These are phyloP conservation scores for Sesia apiformis DNA, from an alignment of 2,888 invertebrate genomes.

Conservation along the genomic window DNA sequence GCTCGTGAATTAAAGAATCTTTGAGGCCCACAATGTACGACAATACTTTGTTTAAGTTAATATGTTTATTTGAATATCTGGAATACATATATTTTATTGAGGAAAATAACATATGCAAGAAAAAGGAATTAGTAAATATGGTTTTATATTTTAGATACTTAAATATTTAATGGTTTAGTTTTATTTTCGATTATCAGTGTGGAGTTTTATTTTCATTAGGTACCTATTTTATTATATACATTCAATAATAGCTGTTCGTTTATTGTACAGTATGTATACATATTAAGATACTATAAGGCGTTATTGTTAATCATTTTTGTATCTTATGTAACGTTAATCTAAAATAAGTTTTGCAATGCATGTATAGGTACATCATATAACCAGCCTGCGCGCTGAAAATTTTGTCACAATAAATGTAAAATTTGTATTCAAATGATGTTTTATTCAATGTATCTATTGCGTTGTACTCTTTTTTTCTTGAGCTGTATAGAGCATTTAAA, in stretches of 20 bases:
- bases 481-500: too few relatives aligned
- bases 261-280: neutral
- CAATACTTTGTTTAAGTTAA: too few relatives aligned
- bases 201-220: neutral
- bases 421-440: slow-evolving; percentile 22
- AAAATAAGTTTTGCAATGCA: slow-evolving; percentile 35
- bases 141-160: too few relatives aligned
- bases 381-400: slow-evolving; percentile 26
- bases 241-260: neutral
- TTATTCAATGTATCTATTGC: slow-evolving; percentile 13
- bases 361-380: slow-evolving; percentile 16
- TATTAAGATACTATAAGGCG: neutral
- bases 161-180: too few relatives aligned
- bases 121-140: too few relatives aligned
- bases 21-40: too few relatives aligned
- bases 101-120: too few relatives aligned
- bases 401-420: slow-evolving; percentile 46
- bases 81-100: too few relatives aligned
- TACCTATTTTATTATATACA: neutral
- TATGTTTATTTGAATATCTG: too few relatives aligned
- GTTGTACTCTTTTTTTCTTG: neutral
- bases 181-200: too few relatives aligned
- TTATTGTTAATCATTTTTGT: slow-evolving; percentile 29
- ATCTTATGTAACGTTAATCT: neutral
- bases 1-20: too few relatives aligned